These are phyloP conservation scores for Syngnathus typhle DNA, from an alignment of 2,113 vertebrate species.

Conservation along the genomic window DNA sequence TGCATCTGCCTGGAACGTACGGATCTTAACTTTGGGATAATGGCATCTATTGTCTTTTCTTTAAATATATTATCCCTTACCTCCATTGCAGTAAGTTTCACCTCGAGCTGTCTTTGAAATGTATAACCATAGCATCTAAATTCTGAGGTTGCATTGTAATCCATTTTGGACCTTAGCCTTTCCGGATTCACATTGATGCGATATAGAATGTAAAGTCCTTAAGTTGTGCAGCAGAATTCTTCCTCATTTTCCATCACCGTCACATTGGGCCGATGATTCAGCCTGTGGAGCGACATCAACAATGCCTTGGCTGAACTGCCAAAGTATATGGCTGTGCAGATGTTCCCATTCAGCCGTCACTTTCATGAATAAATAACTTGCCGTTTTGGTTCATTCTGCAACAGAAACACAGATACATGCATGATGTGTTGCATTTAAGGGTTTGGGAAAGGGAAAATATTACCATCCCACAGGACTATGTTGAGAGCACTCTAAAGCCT, in stretches of 20 bases:
- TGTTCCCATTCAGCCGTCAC: conserved; percentile 37
- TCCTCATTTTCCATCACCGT: conserved; percentile 20
- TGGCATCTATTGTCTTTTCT: too few species aligned
- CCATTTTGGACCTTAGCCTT: conserved; percentile 13
- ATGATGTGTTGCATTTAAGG: conserved; percentile 29
- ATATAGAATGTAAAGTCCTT: conserved; percentile 31
- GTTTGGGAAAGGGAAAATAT: conserved; percentile 29
- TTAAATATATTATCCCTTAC: neutral
- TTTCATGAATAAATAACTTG: conserved; percentile 22
- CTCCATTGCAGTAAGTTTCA: neutral
- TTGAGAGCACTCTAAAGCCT: conserved; percentile 62
- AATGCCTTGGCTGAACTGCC: conserved; percentile 8
- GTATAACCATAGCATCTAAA: neutral
- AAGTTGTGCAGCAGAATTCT: conserved; percentile 12
- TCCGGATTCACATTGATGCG: conserved; percentile 31
- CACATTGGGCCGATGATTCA: conserved; percentile 13
- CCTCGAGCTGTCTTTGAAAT: neutral
- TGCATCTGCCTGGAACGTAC: neutral
- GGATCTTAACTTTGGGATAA: too few species aligned
- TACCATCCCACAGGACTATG: conserved; percentile 42
- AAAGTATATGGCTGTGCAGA: conserved; percentile 11
- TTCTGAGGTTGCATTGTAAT: neutral
- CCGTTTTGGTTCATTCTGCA: conserved; percentile 26
- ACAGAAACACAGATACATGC: conserved; percentile 31
- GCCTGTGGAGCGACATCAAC: conserved; percentile 34